Percentiles rank a stretch among this genome's conserved stretches.
phyloP scores from a whole-genome alignment of 2,888 invertebrate species.

The Stenolophus ochropezus region DNA sequence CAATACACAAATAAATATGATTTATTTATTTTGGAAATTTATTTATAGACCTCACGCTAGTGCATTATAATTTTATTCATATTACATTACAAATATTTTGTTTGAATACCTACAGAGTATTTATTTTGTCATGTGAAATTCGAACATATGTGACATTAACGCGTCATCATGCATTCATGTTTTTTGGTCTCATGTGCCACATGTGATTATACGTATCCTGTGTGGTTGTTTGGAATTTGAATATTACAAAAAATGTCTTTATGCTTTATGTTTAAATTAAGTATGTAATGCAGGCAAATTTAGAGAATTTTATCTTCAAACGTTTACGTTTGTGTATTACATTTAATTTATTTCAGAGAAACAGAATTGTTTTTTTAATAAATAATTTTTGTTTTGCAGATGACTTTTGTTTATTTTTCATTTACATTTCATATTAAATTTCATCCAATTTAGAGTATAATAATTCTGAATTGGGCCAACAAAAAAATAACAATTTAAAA shows the following conservation, averaged over 20 bases:
- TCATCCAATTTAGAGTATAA: too few relatives aligned
- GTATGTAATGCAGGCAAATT: too few relatives aligned
- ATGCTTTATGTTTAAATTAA: not conserved
- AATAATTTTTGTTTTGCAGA: too few relatives aligned
- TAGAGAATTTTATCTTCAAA: too few relatives aligned
- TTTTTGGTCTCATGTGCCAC: slow-evolving; percentile 12
- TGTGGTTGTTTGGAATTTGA: not conserved
- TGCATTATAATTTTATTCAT: not conserved
- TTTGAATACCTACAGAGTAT: not conserved
- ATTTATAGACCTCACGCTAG: not conserved
- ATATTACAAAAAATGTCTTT: not conserved
- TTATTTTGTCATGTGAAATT: slow-evolving; percentile 15
- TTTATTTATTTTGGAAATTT: not conserved
- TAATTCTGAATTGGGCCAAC: too few relatives aligned
- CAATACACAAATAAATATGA: not conserved
- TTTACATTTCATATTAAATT: too few relatives aligned
- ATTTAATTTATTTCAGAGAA: too few relatives aligned
- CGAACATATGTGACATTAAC: slow-evolving; percentile 19
- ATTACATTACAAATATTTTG: not conserved
- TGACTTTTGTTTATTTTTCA: too few relatives aligned
- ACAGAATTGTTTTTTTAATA: too few relatives aligned
- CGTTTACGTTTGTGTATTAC: too few relatives aligned
- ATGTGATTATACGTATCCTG: not conserved
- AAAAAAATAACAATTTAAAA: too few relatives aligned
- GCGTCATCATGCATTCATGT: not conserved